Base-by-base conservation (phyloP, 2,888 invertebrate species). In the Macaria notata region DNA sequence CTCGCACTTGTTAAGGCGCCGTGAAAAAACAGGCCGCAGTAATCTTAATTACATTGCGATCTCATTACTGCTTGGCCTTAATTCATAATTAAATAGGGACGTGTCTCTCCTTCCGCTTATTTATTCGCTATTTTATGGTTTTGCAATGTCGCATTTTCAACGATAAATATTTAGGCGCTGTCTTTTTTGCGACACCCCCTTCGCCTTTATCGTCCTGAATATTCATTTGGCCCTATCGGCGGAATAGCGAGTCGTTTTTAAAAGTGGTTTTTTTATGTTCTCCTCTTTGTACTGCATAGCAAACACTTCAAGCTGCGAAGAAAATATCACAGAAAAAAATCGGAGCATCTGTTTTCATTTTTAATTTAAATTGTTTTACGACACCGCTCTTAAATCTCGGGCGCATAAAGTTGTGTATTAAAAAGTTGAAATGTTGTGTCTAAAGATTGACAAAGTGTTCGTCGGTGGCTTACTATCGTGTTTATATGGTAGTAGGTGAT, bases 31-130 rank as follows among this genome's bases (percentile, higher is more conserved):
- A 75, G 76, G 74, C 78, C 85, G 79, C 86, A 86, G 88, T 90
- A 90, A 90, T 90, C 90, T 90, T 89, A 88, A 90, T 90, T 89
- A 88, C 84, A 84, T 85, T 88, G 88, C 86, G 89, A 89, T 90
- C 89, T 88, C 86, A 85, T 89, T 89, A 87, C 88, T 78, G 83
- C 78, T 74, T 78, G 81, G 77, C 85, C 85, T 82, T 90, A 88
- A 88, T 89, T 90, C 88, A 90, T 89, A 90, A 90, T 90, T 89
- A 90, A 91, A 88, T 84, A 87, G 86, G 83, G 83, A 83, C 84
- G 80, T 84, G 86, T 84, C 87, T 83, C 83, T 76, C 63, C 62
- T 63, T 63, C 63, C 79, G 79, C 79, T 87, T 87, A 87, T 89
- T 89, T 88, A 86, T 87, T 86, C 86, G 81, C 80, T 82, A 84